Conservation (phyloP, 2,113 vertebrate genomes). For the Fregetta grallaria region DNA sequence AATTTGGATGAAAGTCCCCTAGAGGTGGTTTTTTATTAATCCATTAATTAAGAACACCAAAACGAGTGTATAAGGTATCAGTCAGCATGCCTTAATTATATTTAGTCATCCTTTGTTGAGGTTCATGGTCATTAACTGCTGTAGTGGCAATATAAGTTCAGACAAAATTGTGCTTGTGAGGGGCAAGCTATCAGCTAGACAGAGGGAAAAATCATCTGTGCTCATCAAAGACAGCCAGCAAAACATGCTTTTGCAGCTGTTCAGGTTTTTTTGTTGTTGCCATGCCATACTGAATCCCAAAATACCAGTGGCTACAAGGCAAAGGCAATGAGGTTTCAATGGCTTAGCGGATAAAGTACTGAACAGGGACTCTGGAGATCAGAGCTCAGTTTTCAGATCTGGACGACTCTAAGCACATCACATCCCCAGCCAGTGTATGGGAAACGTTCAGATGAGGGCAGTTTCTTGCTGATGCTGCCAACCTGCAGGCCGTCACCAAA, state of each 20-base stretch:
- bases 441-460: background rate
- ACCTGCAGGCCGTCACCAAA: background rate
- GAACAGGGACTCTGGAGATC: background rate
- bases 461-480: background rate
- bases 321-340: background rate
- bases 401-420: background rate
- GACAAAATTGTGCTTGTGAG: background rate
- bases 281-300: background rate
- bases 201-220: background rate
- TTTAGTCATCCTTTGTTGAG: background rate
- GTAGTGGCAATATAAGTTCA: background rate
- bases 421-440: background rate
- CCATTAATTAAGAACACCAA: background rate
- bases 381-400: background rate
- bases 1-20: background rate
- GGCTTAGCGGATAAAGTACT: background rate
- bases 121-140: background rate
- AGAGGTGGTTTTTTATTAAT: background rate
- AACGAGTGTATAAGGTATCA: background rate
- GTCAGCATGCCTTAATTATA: constrained; percentile 20
- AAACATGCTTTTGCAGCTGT: background rate
- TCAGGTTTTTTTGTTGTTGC: background rate
- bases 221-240: background rate
- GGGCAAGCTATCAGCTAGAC: background rate
- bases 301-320: background rate